Base-by-base conservation (phyloP, 2,888 invertebrate species). In the Philereme vetulata region DNA sequence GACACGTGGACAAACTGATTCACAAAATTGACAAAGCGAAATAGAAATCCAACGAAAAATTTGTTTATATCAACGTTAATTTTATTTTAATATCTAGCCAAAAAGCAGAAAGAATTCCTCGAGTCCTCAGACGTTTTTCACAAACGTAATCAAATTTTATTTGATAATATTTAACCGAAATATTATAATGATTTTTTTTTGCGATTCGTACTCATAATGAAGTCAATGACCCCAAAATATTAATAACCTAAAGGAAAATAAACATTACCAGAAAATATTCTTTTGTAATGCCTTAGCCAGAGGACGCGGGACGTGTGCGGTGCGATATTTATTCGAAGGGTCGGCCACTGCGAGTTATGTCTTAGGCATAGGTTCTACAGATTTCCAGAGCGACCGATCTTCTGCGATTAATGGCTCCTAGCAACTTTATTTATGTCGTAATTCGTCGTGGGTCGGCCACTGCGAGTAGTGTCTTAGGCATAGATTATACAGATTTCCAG, bases 81-180 rank as follows among this genome's bases (percentile, higher is more conserved):
- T 21, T 21, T 21, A 21, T 21, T 21, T 21, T 21, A 21, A 21
- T 21, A 2, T 21, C 21, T 21, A 21, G 21, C 21, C 21, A 21
- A 21, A 21, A 6, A 38, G 5, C 42, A 42, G 42, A n/a, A 42
- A n/a, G n/a, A 42, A 42, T 42, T 42, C 10, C 42, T 9, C 4
- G 10, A 42, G n/a, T n/a, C 4, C 42, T n/a, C n/a, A n/a, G 10
- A 10, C 3, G 1, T 42, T 42, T 8, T n/a, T 4, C 9, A 11
- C 47, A 35, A 40, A 54, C 45, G 43, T 35, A 35, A 11, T 50
- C 46, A 35, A 32, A 34, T 45, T 50, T 36, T 56, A 56, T 10
- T 42, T 6, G 42, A 9, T 4, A 42, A 42, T 33, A 33, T 47
- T 7, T 51, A 8, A 38, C 40, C 5, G 4, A 11, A 45, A 45